Conservation (phyloP, 2,113 vertebrate species). For the Labeo catla region DNA sequence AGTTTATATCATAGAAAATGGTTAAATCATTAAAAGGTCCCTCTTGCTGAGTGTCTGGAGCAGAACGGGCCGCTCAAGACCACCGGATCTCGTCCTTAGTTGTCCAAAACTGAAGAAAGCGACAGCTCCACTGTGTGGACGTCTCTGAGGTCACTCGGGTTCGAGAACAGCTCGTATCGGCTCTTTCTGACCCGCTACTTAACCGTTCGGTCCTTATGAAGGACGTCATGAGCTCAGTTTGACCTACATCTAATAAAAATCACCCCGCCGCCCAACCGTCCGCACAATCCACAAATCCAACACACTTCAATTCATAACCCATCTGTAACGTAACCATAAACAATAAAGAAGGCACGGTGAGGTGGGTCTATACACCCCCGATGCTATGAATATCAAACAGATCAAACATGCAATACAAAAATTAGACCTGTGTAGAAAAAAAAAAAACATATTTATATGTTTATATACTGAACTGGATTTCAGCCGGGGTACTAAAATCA, state of each 20-base stretch:
- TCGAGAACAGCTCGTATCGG: slow-evolving; percentile 18
- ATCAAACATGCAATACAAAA: slow-evolving; percentile 62
- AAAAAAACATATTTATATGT: neutral
- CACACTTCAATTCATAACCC: slow-evolving; percentile 51
- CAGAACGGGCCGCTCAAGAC: neutral
- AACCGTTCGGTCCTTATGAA: slow-evolving; percentile 42
- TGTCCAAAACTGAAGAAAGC: neutral
- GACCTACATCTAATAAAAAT: slow-evolving; percentile 19
- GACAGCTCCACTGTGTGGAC: neutral
- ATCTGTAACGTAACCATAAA: slow-evolving; percentile 60
- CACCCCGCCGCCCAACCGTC: neutral
- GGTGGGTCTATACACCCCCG: slow-evolving; percentile 49
- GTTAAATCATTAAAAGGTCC: neutral
- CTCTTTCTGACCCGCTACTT: slow-evolving; percentile 22
- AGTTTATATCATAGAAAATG: neutral
- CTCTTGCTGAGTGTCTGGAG: neutral
- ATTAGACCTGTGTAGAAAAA: slow-evolving; percentile 54
- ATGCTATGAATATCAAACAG: slow-evolving; percentile 55
- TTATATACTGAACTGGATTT: slow-evolving; percentile 37
- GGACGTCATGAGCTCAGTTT: slow-evolving; percentile 61
- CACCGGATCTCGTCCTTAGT: neutral
- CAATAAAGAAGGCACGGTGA: slow-evolving; percentile 47
- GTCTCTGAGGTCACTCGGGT: slow-evolving; percentile 19
- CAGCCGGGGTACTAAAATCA: slow-evolving; percentile 34
- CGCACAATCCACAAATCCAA: neutral